Evolutionary conservation across 2,888 invertebrate species (phyloP).

Genomic region (Agrochola litura): DNA sequence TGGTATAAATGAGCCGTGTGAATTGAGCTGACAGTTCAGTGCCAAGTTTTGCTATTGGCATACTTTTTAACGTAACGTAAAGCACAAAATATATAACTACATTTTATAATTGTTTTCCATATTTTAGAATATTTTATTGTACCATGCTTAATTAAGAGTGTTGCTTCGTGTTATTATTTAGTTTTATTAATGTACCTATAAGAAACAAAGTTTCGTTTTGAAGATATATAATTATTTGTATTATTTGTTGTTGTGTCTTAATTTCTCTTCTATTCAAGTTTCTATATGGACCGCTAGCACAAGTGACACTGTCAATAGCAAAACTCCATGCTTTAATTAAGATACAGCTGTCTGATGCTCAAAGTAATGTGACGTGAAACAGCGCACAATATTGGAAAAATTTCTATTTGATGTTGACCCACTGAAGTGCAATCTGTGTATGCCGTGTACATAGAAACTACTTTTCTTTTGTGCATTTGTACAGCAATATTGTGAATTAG

Average conservation of each 20-base stretch:
- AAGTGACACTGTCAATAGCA: conserved; percentile 88
- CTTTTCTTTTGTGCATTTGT: conserved; percentile 85
- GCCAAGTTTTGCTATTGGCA: conserved; percentile 90
- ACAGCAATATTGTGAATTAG: conserved; percentile 81
- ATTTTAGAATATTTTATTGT: conserved; percentile 87
- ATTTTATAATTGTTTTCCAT: conserved; percentile 84
- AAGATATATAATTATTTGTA: conserved; percentile 88
- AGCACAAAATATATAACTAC: conserved; percentile 82
- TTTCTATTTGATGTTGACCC: conserved; percentile 87
- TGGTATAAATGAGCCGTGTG: conserved; percentile 90
- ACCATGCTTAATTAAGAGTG: conserved; percentile 89
- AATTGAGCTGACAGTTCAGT: conserved; percentile 88
- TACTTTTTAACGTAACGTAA: conserved; percentile 77
- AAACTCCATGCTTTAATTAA: conserved; percentile 88
- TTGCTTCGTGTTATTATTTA: conserved; percentile 89
- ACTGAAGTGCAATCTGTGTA: conserved; percentile 86
- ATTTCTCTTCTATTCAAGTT: conserved; percentile 75
- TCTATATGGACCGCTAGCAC: conserved; percentile 78
- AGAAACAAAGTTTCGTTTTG: conserved; percentile 89
- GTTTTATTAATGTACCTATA: conserved; percentile 86
- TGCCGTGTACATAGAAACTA: conserved; percentile 85
- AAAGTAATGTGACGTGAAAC: conserved; percentile 89
- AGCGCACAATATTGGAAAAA: conserved; percentile 89
- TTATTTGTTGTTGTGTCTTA: conserved; percentile 89
- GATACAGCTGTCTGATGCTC: conserved; percentile 89